phyloP scores from a whole-genome alignment of 2,113 vertebrate genomes.

The Petrocephalus microphthalmus region DNA sequence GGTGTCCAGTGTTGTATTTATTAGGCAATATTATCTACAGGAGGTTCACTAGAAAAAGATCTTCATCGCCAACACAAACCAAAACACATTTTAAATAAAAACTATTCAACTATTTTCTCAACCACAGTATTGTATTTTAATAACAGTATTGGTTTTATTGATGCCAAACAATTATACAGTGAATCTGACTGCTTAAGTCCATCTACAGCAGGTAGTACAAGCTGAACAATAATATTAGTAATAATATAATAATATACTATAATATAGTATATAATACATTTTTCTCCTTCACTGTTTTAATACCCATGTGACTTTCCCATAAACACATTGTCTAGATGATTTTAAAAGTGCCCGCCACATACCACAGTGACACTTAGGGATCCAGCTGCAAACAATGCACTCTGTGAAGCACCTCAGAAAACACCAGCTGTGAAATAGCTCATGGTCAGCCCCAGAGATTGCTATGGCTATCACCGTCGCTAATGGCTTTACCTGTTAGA shows the following conservation, averaged over 20 bases:
- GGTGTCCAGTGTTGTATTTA: not conserved
- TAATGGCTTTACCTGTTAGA: conserved; percentile 65
- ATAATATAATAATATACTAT: too few species aligned
- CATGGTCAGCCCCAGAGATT: conserved; percentile 45
- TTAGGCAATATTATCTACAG: not conserved
- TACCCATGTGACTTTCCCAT: not conserved
- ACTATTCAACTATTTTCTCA: not conserved
- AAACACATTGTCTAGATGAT: not conserved
- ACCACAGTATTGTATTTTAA: not conserved
- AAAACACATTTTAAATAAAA: not conserved
- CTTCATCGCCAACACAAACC: not conserved
- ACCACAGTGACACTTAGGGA: conserved; percentile 20
- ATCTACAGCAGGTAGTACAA: not conserved
- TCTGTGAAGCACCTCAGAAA: conserved; percentile 34
- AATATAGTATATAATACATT: too few species aligned
- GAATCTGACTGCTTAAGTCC: not conserved
- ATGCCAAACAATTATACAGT: not conserved
- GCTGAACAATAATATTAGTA: not conserved
- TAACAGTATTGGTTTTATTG: not conserved
- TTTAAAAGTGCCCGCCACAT: conserved; percentile 34
- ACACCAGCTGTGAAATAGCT: conserved; percentile 54
- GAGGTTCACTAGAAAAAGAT: not conserved
- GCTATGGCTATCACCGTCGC: conserved; percentile 43
- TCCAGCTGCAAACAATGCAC: conserved; percentile 47
- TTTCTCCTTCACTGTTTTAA: not conserved